Conservation (phyloP, 2,888 invertebrate genomes). For the Limnephilus lunatus region DNA sequence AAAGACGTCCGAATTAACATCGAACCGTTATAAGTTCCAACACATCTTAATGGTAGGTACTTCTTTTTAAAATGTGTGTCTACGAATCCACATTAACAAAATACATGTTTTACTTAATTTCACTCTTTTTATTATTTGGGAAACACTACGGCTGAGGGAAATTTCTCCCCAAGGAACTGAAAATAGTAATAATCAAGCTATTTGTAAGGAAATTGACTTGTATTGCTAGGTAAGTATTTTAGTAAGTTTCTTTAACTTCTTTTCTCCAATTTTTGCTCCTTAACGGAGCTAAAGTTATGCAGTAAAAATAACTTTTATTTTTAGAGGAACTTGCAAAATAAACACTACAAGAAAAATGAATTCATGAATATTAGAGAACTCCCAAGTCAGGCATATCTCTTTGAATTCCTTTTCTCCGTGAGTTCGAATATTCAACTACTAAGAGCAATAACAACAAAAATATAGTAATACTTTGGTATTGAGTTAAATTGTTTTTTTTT, state of each 20-base stretch:
- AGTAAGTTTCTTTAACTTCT: background rate
- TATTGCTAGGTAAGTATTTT: background rate
- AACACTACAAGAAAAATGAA: background rate
- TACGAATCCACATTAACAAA: background rate
- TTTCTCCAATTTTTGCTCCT: background rate
- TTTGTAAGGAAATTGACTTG: background rate
- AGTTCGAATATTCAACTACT: background rate
- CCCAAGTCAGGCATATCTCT: background rate
- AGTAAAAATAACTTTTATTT: background rate
- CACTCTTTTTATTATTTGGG: too few relatives aligned
- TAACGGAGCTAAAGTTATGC: background rate
- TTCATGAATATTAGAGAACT: background rate
- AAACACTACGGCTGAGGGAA: background rate
- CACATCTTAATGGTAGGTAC: too few relatives aligned
- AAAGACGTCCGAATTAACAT: too few relatives aligned
- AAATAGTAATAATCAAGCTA: background rate
- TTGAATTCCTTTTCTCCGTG: background rate
- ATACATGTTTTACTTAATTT: background rate
- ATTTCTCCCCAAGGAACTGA: background rate
- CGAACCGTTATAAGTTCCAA: too few relatives aligned
- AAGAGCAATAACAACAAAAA: background rate
- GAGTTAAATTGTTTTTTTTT: too few relatives aligned
- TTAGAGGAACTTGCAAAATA: background rate
- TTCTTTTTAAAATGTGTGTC: too few relatives aligned
- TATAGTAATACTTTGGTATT: background rate